Evolutionary conservation across 2,797 vertebrate species (phyloP).

Genomic region (Ataeniobius toweri): DNA sequence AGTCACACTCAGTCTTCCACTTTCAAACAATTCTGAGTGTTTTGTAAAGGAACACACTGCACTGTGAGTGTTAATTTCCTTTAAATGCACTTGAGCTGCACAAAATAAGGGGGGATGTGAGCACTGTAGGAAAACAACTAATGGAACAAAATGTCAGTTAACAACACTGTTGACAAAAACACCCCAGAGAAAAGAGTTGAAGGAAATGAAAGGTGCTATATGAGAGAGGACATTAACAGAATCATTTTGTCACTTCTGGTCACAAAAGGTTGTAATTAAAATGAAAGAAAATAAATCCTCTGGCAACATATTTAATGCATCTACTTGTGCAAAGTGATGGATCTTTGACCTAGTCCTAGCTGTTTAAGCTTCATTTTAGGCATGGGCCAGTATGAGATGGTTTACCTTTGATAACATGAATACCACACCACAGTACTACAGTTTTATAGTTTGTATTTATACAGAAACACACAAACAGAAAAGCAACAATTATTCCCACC

Average conservation of each 20-base stretch:
- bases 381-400: background rate
- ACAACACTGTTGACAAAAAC: conserved; percentile 46
- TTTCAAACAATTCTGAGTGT: conserved; percentile 45
- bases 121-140: conserved; percentile 48
- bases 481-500: background rate
- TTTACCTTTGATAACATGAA: background rate
- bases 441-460: background rate
- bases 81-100: conserved; percentile 63
- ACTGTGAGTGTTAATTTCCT: conserved; percentile 57
- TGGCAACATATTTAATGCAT: background rate
- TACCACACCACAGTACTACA: background rate
- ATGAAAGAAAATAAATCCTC: background rate
- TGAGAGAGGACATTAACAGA: conserved; percentile 19
- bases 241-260: conserved; percentile 20
- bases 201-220: conserved; percentile 18
- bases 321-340: background rate
- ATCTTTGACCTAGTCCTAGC: background rate
- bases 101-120: conserved; percentile 38
- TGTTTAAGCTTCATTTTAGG: background rate
- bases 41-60: conserved; percentile 47
- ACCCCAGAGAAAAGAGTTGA: conserved; percentile 22
- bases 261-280: conserved; percentile 3
- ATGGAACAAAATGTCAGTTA: conserved; percentile 51
- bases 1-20: conserved; percentile 49
- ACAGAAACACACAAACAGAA: background rate